Evolutionary conservation across 2,888 invertebrate species (phyloP), one percentile per base, ranked within the genome.

Genomic region (Caenorhabditis panamensis): DNA sequence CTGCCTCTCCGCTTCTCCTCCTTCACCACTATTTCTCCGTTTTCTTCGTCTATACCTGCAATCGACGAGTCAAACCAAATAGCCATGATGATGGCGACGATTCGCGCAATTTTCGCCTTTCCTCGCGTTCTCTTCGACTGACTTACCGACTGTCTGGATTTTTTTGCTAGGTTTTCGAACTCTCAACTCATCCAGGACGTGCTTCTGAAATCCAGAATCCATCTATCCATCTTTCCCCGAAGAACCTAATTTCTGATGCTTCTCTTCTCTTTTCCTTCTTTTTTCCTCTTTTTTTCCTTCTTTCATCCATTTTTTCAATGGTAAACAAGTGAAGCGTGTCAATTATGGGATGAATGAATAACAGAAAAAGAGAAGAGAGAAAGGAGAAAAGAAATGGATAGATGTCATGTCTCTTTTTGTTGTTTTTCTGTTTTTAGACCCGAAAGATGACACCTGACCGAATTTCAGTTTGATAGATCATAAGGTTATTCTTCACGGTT

Each of bases 21-120:
- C 24, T 44, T n/a, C 54, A 49, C 49, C 18, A 53, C 28, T n/a
- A 26, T 37, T 44, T 31, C 44, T 59, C 4, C 36, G 1, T n/a
- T 31, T 36, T 51, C 18, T 49, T n/a, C 51, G 24, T 13, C 6
- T 56, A 28, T 66, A 11, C 59, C 36, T 36, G 36, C 36, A 36
- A 62, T 54, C 44, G 72, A 62, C 73, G 73, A 73, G 73, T 73
- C 73, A 66, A 73, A 73, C 73, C 73, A 73, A 73, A 73, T 73
- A 73, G 73, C 73, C 73, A 66, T 66, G 58, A 16, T n/a, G n/a
- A n/a, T n/a, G 62, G 56, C 64, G 72, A 56, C 41, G 59, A 59
- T 73, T 73, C 64, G 73, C 73, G 73, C 73, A 73, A 73, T 36
- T 66, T 73, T 66, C 47, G 28, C 31, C 59, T 66, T 37, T 49